Evolutionary conservation across 2,113 vertebrate species (phyloP).

Genomic region (Cavia porcellus): DNA sequence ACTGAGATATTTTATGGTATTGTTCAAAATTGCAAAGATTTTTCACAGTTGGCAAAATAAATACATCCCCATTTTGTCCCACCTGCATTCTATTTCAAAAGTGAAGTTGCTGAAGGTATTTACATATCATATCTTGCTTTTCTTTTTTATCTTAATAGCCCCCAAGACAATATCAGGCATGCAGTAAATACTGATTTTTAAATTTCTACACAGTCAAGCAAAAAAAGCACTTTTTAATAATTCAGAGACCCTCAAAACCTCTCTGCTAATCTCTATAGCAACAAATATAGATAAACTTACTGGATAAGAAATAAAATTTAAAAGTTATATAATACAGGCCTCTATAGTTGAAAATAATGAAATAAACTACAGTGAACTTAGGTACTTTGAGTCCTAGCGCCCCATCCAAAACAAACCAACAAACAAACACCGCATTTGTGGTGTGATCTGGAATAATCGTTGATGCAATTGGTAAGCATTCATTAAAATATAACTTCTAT

Average conservation of each 20-base stretch:
- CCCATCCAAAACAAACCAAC: neutral
- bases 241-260: neutral
- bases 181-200: neutral
- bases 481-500: neutral
- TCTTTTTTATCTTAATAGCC: neutral
- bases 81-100: conserved; percentile 28
- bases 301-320: conserved; percentile 1
- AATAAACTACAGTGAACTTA: neutral
- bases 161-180: neutral
- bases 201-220: conserved; percentile 1
- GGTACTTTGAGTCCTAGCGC: conserved; percentile 3
- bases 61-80: neutral
- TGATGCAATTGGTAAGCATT: neutral
- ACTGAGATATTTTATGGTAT: neutral
- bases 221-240: conserved; percentile 11
- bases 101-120: neutral
- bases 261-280: conserved; percentile 16
- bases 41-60: conserved; percentile 14
- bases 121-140: neutral
- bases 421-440: neutral
- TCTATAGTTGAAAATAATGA: neutral
- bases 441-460: neutral
- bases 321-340: neutral
- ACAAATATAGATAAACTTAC: neutral
- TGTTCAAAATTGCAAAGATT: neutral